Evolutionary conservation across 2,888 invertebrate genomes (phyloP).

Genomic region (Anticlea derivata): DNA sequence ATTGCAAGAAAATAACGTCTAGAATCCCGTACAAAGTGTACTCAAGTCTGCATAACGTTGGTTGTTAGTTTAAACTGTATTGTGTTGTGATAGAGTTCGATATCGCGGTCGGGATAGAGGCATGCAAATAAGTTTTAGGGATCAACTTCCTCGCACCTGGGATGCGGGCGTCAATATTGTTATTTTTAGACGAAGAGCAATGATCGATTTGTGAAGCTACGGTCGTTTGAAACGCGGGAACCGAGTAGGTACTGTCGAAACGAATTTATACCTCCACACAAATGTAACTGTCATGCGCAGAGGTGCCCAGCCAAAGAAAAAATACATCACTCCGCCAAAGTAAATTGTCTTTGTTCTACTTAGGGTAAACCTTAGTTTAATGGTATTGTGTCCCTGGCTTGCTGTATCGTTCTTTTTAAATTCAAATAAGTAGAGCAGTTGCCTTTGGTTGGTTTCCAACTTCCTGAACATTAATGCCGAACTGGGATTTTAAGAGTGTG

Average conservation of each 20-base stretch:
- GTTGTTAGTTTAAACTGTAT: not conserved
- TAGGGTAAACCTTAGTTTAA: no score
- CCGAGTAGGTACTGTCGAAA: not conserved
- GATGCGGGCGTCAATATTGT: conserved; percentile 25
- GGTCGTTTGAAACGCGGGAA: not conserved
- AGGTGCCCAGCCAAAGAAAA: not conserved
- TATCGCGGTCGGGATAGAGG: not conserved
- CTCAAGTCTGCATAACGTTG: not conserved
- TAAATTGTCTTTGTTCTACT: no score
- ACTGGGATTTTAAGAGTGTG: no score
- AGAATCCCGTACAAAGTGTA: conserved; percentile 2
- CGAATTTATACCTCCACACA: not conserved
- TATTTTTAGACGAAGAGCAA: conserved; percentile 21
- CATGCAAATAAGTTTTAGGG: conserved; percentile 24
- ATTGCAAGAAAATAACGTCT: conserved; percentile 13
- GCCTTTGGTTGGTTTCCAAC: no score
- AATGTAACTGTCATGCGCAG: not conserved
- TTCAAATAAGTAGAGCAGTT: no score
- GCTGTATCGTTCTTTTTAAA: no score
- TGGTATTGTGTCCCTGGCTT: no score
- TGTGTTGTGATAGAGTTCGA: conserved; percentile 8
- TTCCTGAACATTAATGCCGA: no score
- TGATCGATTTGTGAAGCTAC: conserved; percentile 19
- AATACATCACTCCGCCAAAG: no score
- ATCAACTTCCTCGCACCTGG: conserved; percentile 26